A percentile compares a stretch with the other conserved stretches of the same genome.
Conservation (phyloP, 2,797 vertebrate species). For the Tokudaia tokunoshimensis region DNA sequence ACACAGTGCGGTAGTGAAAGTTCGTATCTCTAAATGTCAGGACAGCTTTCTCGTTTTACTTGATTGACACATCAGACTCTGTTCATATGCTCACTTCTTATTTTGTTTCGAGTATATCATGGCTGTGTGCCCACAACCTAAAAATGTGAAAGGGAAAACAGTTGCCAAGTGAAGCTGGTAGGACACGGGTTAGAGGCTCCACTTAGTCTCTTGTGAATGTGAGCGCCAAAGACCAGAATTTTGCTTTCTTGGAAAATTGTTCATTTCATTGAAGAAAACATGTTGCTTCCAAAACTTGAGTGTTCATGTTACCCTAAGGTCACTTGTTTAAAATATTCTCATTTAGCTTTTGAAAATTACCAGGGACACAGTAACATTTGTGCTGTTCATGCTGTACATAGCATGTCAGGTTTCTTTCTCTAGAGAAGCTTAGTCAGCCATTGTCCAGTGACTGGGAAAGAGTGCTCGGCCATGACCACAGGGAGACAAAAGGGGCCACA, state of each 20-base stretch:
- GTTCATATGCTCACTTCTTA: neutral
- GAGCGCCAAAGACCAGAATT: neutral
- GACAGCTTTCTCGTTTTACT: neutral
- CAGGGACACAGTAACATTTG: neutral
- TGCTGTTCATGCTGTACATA: neutral
- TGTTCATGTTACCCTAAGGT: neutral
- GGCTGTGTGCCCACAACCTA: neutral
- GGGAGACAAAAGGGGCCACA: neutral
- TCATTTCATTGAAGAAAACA: neutral
- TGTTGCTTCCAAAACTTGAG: neutral
- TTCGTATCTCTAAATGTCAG: neutral
- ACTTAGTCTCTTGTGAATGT: neutral
- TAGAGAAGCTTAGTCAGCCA: rapidly evolving
- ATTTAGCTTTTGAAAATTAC: neutral
- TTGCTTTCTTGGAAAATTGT: neutral
- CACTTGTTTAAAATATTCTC: neutral
- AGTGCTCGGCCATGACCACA: neutral
- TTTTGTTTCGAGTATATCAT: neutral
- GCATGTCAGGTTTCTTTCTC: neutral
- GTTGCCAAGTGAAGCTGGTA: neutral
- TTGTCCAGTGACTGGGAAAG: neutral
- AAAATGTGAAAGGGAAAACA: neutral
- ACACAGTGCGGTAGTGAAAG: neutral
- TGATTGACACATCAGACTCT: neutral
- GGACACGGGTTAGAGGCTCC: neutral